Conservation (phyloP, 2,888 invertebrate species). For the Globia sparganii region DNA sequence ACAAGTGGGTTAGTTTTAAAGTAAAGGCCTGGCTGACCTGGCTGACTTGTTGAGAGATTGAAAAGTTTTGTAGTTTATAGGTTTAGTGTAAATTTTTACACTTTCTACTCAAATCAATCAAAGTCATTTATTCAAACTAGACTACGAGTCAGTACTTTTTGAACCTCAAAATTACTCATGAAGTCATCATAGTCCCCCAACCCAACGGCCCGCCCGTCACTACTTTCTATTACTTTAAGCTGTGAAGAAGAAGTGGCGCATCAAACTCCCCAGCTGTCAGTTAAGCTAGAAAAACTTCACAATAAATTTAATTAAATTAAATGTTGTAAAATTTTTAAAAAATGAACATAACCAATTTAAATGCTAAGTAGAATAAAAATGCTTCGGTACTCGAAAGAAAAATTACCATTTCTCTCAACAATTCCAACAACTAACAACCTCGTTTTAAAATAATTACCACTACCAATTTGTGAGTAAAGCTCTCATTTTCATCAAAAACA, state of each 20-base stretch:
- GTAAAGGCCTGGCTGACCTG: not conserved
- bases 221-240: not conserved
- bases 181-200: not conserved
- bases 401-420: constrained; percentile 5
- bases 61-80: not conserved
- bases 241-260: not conserved
- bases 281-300: not conserved
- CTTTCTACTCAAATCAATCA: not conserved
- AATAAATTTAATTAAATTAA: not conserved
- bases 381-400: not conserved
- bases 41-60: not conserved
- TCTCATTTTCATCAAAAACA: constrained; percentile 52
- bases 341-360: not conserved
- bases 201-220: too few relatives aligned
- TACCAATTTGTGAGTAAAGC: constrained; percentile 23
- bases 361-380: not conserved
- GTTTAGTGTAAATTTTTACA: not conserved
- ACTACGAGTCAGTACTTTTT: too few relatives aligned
- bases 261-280: not conserved
- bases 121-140: not conserved
- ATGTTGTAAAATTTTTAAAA: not conserved
- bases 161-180: too few relatives aligned
- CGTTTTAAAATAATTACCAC: constrained; percentile 23
- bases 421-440: not conserved
- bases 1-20: constrained; percentile 19